phyloP scores from a whole-genome alignment of 1,140 invertebrate species.

The Euschistus heros region DNA sequence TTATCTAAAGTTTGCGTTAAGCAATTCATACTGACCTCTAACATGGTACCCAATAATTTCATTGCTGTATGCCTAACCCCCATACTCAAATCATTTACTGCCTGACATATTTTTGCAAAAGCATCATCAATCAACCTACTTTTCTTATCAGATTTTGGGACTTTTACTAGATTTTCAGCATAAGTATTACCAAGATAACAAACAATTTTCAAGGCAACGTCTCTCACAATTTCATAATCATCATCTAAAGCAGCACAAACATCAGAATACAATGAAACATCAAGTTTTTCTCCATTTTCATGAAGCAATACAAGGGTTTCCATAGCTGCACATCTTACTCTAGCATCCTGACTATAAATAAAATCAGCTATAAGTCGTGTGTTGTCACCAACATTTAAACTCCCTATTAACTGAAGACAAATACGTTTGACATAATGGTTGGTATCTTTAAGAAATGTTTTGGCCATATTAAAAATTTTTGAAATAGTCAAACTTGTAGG shows the following conservation, averaged over 20 bases:
- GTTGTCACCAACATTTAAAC: constrained; percentile 43
- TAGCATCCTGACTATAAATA: constrained; percentile 77
- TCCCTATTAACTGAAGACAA: constrained; percentile 62
- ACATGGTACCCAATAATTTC: constrained; percentile 72
- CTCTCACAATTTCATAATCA: constrained; percentile 88
- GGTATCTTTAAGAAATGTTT: constrained; percentile 50
- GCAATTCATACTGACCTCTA: constrained; percentile 75
- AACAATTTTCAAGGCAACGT: constrained; percentile 73
- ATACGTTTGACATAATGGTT: constrained; percentile 67
- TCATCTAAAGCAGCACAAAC: constrained; percentile 75
- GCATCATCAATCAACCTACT: constrained; percentile 89
- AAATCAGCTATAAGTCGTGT: constrained; percentile 64
- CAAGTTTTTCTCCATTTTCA: constrained; percentile 64
- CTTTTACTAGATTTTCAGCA: constrained; percentile 62
- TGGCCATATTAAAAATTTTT: constrained; percentile 31
- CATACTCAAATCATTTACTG: constrained; percentile 86
- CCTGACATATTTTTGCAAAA: constrained; percentile 88
- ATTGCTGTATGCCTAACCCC: constrained; percentile 70
- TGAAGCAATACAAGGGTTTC: constrained; percentile 69
- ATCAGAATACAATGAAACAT: constrained; percentile 65
- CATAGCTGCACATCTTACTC: constrained; percentile 79
- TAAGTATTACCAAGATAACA: constrained; percentile 76
- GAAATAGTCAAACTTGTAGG: constrained; percentile 18
- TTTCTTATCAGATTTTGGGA: constrained; percentile 57
- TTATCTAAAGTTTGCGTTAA: constrained; percentile 92